These are phyloP conservation scores for Drosophila parvula DNA, from an alignment of 1,140 invertebrate species.

Conservation along the genomic window DNA sequence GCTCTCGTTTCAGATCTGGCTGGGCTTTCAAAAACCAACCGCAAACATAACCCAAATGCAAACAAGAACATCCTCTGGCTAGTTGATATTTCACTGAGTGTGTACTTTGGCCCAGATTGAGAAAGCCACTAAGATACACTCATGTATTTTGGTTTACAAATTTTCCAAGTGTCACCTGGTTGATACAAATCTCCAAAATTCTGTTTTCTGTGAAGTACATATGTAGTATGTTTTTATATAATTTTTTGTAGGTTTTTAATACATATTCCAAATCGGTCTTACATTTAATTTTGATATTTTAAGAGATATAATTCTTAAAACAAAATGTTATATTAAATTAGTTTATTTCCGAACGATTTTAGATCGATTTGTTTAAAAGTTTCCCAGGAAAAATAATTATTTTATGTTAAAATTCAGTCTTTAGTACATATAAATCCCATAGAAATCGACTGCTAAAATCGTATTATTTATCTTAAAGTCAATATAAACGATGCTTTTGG, in stretches of 20 bases:
- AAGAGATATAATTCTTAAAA: too few species aligned
- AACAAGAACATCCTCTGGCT: slow-evolving; percentile 54
- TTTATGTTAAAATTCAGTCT: too few species aligned
- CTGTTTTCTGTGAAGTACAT: too few species aligned
- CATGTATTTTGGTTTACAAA: background rate
- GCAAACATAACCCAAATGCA: slow-evolving; percentile 69
- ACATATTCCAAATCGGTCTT: too few species aligned
- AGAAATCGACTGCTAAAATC: background rate
- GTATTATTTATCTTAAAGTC: background rate
- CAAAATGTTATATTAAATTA: too few species aligned
- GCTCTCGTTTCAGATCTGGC: slow-evolving; percentile 16
- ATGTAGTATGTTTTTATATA: too few species aligned
- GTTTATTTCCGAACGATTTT: too few species aligned
- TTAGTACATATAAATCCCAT: too few species aligned
- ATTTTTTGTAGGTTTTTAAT: too few species aligned
- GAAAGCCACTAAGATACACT: slow-evolving; percentile 3
- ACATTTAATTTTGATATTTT: too few species aligned
- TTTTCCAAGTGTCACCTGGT: background rate
- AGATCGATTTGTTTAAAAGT: too few species aligned
- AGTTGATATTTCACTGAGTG: slow-evolving; percentile 34
- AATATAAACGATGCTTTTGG: background rate
- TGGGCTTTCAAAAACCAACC: slow-evolving; percentile 55
- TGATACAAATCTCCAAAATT: background rate
- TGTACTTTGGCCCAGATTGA: slow-evolving; percentile 20
- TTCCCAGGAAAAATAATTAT: too few species aligned